Evolutionary conservation across 2,888 invertebrate genomes (phyloP), one percentile per base, ranked within the genome.

Genomic region (Phalera bucephala): DNA sequence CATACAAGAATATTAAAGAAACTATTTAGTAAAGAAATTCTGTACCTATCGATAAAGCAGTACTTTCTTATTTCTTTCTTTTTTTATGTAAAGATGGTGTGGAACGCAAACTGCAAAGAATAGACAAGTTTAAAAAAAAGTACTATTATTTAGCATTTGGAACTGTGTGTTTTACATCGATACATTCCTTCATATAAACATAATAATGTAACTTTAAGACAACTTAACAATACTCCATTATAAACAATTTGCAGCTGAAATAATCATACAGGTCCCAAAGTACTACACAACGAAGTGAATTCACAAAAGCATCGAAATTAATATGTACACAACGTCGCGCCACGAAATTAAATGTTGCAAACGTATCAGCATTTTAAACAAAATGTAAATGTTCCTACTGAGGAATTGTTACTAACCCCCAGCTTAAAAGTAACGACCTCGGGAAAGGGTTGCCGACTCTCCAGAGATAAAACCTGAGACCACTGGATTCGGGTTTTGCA

Each of bases 371-470:
- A 55, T 60, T 69, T 66, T 58, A 60, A 64, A 63, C 56, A n/a
- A 67, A 64, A 70, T 66, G 57, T 61, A 69, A 69, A 71, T 60
- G 51, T 58, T 57, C 36, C 45, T 64, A 52, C 63, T 29, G 15
- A 48, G 45, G 69, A 62, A 36, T 46, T 55, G 54, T 57, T 58
- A 58, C 58, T 52, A 58, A 58, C 58, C 57, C 59, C 43, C 57
- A 59, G 60, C 65, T 64, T 66, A 67, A 60, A 71, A 66, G 64
- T 63, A 68, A 69, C 61, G 61, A 56, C 58, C 56, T 63, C 55
- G 56, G 64, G 60, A 62, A 72, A 64, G 56, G 64, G 69, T 58
- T 54, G 52, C 52, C 42, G 46, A 25, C 26, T 68, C 72, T 60
- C 71, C 39, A 30, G 64, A 71, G 70, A 62, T 50, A 51, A 49